Conservation (phyloP, 1,140 invertebrate genomes). For the Heterodera carotae region DNA sequence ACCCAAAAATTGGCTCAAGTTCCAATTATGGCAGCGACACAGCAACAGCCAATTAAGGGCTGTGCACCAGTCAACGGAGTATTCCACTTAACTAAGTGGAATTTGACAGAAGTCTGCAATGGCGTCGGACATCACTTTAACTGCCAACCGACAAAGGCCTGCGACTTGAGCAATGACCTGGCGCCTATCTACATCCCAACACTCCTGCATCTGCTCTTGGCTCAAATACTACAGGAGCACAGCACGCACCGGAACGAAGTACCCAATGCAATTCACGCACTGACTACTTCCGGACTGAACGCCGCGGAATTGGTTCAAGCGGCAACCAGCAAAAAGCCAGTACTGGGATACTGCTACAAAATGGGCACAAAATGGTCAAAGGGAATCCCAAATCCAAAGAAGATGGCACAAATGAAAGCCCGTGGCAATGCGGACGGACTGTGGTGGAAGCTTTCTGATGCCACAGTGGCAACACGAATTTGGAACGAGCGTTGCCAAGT, state of each 20-base stretch:
- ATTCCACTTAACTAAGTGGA: not conserved
- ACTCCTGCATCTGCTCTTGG: not conserved
- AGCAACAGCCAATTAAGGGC: too few relatives aligned
- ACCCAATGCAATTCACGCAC: not conserved
- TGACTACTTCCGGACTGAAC: not conserved
- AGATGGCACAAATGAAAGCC: not conserved
- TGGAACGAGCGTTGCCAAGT: not conserved
- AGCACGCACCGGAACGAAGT: not conserved
- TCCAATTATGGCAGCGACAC: too few relatives aligned
- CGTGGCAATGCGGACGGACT: not conserved
- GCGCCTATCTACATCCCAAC: not conserved
- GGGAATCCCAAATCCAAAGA: not conserved
- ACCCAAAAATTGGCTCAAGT: too few relatives aligned
- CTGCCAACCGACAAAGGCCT: not conserved
- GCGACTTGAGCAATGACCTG: not conserved
- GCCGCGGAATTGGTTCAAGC: not conserved
- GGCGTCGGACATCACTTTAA: not conserved
- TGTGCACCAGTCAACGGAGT: not conserved
- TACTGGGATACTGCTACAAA: not conserved
- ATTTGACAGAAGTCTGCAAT: not conserved
- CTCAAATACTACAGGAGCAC: not conserved
- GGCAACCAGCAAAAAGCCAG: not conserved
- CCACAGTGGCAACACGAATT: not conserved
- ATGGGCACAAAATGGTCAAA: not conserved
- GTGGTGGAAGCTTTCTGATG: not conserved